Conservation (phyloP, 2,113 vertebrate species). For the Mastomys coucha region DNA sequence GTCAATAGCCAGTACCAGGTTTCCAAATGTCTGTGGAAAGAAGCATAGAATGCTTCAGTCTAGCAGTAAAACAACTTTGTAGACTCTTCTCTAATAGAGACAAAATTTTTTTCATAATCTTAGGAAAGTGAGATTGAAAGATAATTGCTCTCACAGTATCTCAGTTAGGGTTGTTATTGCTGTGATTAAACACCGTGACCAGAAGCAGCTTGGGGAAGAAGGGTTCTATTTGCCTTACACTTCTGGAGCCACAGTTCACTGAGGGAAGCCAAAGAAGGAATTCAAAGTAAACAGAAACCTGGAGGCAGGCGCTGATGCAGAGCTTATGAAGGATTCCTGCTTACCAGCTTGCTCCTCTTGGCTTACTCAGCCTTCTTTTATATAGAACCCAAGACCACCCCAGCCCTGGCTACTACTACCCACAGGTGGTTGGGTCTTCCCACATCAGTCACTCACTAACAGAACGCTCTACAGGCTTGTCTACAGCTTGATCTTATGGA, state of each 20-base stretch:
- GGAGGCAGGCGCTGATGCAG: neutral
- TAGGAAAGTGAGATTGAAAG: slow-evolving; percentile 47
- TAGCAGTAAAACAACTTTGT: neutral
- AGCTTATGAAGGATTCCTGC: neutral
- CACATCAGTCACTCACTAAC: neutral
- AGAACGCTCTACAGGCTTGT: neutral
- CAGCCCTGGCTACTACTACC: neutral
- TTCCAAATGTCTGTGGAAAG: neutral
- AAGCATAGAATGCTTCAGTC: neutral
- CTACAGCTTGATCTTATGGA: neutral
- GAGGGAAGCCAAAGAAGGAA: neutral
- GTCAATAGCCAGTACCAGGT: neutral
- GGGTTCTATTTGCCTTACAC: neutral
- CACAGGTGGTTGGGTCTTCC: neutral
- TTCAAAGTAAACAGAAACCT: neutral
- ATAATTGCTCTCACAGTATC: neutral
- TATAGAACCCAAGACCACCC: neutral
- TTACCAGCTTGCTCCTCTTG: neutral
- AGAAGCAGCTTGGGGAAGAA: neutral
- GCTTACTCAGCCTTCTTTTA: neutral
- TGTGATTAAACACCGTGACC: neutral
- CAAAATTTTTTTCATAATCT: slow-evolving; percentile 21
- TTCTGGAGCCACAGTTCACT: neutral
- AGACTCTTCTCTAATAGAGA: neutral
- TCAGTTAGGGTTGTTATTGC: neutral